These are phyloP conservation scores for Microtus oregoni DNA, from an alignment of 2,113 vertebrate genomes.

Conservation along the genomic window DNA sequence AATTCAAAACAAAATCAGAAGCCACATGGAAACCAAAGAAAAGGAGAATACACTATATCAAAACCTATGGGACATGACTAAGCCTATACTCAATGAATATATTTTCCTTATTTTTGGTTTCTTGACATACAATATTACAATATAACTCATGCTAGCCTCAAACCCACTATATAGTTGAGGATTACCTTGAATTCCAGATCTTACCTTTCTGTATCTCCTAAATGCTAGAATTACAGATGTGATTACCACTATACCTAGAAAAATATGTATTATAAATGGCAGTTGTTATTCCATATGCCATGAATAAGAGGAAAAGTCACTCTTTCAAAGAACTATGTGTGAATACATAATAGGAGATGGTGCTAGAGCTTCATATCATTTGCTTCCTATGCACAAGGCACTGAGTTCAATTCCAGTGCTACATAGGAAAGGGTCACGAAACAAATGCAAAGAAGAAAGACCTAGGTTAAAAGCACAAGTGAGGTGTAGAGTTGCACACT, in stretches of 20 bases:
- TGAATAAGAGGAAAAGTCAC: constrained; percentile 11
- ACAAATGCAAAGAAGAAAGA: too few species aligned
- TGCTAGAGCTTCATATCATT: neutral
- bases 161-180: neutral
- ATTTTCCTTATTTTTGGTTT: neutral
- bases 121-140: neutral
- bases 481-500: too few species aligned
- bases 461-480: too few species aligned
- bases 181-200: neutral
- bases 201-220: neutral
- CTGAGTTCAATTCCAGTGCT: too few species aligned
- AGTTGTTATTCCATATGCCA: neutral
- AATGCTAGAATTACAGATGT: neutral
- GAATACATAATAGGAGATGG: neutral
- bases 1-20: constrained; percentile 36
- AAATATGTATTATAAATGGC: constrained; percentile 10
- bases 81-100: neutral
- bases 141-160: neutral
- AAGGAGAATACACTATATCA: neutral
- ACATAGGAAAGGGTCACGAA: too few species aligned
- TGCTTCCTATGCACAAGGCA: neutral
- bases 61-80: neutral
- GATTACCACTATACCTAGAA: neutral
- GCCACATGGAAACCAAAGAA: constrained; percentile 1
- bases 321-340: constrained; percentile 31